Conservation (phyloP, 37 sponge, comb jelly and placozoan species). For the Crambe crambe region DNA sequence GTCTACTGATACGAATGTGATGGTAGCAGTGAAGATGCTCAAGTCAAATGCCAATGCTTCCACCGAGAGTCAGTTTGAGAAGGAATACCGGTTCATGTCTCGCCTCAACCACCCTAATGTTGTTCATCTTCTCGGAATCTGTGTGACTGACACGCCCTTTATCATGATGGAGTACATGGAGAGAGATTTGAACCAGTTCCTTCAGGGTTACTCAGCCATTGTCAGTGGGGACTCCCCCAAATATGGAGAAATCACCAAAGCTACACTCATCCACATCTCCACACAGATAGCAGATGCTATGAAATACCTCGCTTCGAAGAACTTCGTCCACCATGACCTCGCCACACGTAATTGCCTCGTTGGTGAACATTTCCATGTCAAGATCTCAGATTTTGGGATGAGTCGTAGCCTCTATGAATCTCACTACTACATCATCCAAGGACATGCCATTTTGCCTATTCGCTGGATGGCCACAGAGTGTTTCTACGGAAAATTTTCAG, state of each 20-base stretch:
- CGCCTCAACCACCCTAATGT: constrained; percentile 76
- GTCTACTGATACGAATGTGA: constrained; percentile 29
- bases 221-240: not conserved
- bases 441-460: constrained; percentile 72
- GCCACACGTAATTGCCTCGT: constrained; percentile 86
- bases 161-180: constrained; percentile 95
- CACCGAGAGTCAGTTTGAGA: constrained; percentile 67
- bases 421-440: constrained; percentile 60
- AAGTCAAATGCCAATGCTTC: constrained; percentile 36
- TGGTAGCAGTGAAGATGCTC: constrained; percentile 81
- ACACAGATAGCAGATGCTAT: constrained; percentile 77
- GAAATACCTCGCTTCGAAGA: constrained; percentile 73
- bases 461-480: constrained; percentile 86
- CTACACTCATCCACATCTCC: constrained; percentile 51
- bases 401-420: constrained; percentile 61
- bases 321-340: constrained; percentile 77
- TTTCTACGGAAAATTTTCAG: constrained; percentile 83
- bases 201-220: constrained; percentile 30
- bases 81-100: constrained; percentile 87
- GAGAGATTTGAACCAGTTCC: constrained; percentile 84
- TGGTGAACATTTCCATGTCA: constrained; percentile 63
- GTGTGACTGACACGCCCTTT: constrained; percentile 51
- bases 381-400: constrained; percentile 89
- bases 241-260: constrained; percentile 5
- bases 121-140: constrained; percentile 73